A percentile compares a stretch with the other conserved stretches of the same genome.
Evolutionary conservation across 2,113 vertebrate genomes (phyloP).

Genomic region (Malurus alboscapulatus): DNA sequence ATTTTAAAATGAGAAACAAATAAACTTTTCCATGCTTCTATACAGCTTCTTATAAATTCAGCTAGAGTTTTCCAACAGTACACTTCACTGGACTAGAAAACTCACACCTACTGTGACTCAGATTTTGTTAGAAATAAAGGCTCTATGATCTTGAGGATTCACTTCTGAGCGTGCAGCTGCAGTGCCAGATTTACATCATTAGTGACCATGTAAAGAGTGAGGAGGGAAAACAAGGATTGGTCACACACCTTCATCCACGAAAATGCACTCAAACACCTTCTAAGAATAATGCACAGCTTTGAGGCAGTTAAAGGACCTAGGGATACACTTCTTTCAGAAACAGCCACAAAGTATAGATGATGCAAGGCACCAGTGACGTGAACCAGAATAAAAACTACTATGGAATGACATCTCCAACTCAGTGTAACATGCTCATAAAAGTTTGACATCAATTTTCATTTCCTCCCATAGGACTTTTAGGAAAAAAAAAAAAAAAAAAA

Average conservation of each 20-base stretch:
- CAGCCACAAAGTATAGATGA: neutral
- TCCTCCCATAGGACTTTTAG: no score
- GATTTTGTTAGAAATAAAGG: neutral
- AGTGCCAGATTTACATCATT: neutral
- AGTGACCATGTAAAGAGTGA: neutral
- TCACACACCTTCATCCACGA: neutral
- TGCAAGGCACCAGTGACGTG: neutral
- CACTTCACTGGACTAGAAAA: neutral
- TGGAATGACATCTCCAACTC: neutral
- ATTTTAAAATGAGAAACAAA: neutral
- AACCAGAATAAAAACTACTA: neutral
- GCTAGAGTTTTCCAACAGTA: neutral
- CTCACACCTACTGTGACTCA: neutral
- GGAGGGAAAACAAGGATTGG: neutral
- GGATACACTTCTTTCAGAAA: neutral
- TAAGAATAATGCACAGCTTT: neutral
- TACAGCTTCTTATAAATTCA: neutral
- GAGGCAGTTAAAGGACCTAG: neutral
- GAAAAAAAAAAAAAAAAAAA: no score
- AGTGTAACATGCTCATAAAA: neutral
- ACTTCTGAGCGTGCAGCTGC: neutral
- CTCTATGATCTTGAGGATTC: neutral
- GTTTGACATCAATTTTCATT: neutral
- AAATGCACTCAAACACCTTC: neutral
- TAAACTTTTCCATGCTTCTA: neutral